These are phyloP conservation scores for Cephus rjabovi DNA, from an alignment of 2,888 invertebrate species.

Conservation along the genomic window DNA sequence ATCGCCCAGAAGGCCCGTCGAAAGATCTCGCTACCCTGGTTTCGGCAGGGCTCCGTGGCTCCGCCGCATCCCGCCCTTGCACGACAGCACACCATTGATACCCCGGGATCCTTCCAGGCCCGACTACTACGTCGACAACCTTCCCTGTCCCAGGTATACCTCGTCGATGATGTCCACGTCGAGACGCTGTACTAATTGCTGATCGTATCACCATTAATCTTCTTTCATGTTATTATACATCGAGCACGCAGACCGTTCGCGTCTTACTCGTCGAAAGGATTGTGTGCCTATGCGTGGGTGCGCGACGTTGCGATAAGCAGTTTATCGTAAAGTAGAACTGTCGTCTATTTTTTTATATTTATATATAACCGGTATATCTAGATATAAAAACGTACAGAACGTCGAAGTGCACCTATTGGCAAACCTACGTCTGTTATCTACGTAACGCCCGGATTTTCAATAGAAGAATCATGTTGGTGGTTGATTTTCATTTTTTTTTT, in stretches of 20 bases:
- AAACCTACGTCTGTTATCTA: neutral
- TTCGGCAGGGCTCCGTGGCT: conserved; percentile 83
- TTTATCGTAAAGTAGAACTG: neutral
- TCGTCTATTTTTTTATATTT: neutral
- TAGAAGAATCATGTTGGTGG: conserved; percentile 13
- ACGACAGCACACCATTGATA: conserved; percentile 91
- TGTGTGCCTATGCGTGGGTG: neutral
- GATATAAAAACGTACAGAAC: neutral
- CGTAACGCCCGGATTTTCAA: neutral
- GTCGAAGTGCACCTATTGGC: neutral
- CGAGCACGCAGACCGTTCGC: neutral
- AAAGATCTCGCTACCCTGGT: conserved; percentile 92
- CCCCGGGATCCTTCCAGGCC: conserved; percentile 87
- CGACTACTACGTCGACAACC: conserved; percentile 77
- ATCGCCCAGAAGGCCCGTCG: conserved; percentile 77
- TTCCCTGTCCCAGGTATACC: conserved; percentile 71
- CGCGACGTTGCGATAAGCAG: neutral
- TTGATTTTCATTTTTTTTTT: neutral
- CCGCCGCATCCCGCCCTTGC: conserved; percentile 80
- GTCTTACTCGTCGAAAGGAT: neutral
- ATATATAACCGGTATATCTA: neutral
- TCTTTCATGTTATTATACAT: neutral
- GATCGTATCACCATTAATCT: neutral
- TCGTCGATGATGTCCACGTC: neutral
- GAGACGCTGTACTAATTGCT: neutral